Conservation (phyloP, 2,888 invertebrate species). For the Apodemia duryi region DNA sequence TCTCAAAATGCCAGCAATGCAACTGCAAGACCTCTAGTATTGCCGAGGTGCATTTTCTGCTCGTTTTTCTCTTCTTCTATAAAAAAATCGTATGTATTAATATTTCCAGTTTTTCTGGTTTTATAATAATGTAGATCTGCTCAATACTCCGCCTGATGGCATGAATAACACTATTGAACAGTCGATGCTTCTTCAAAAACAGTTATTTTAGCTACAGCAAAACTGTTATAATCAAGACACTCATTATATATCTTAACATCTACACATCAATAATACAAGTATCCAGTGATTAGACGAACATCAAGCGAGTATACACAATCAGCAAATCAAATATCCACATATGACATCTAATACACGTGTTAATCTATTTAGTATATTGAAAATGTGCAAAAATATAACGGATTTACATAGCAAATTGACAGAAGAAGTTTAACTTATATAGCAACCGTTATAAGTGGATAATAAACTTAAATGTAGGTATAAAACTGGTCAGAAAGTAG, state of each 20-base stretch:
- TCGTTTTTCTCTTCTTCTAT: too few species aligned
- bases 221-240: constrained; percentile 50
- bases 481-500: not conserved
- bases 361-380: not conserved
- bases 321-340: constrained; percentile 8
- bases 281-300: constrained; percentile 13
- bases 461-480: not conserved
- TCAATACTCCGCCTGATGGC: not conserved
- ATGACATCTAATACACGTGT: constrained; percentile 38
- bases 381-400: constrained; percentile 11
- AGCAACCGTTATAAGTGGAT: not conserved
- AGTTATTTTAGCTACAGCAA: constrained; percentile 47
- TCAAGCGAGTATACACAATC: constrained; percentile 11
- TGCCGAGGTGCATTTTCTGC: too few species aligned
- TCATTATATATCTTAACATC: constrained; percentile 45
- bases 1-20: too few species aligned
- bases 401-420: not conserved
- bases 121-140: not conserved
- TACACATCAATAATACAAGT: constrained; percentile 21
- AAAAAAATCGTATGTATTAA: too few species aligned
- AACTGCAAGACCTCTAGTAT: too few species aligned
- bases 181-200: not conserved
- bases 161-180: not conserved
- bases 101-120: too few species aligned
- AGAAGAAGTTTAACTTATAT: not conserved